Percentiles rank a stretch among this genome's conserved stretches.
phyloP scores from a whole-genome alignment of 2,797 vertebrate species.

The Acanthurus lineatus region DNA sequence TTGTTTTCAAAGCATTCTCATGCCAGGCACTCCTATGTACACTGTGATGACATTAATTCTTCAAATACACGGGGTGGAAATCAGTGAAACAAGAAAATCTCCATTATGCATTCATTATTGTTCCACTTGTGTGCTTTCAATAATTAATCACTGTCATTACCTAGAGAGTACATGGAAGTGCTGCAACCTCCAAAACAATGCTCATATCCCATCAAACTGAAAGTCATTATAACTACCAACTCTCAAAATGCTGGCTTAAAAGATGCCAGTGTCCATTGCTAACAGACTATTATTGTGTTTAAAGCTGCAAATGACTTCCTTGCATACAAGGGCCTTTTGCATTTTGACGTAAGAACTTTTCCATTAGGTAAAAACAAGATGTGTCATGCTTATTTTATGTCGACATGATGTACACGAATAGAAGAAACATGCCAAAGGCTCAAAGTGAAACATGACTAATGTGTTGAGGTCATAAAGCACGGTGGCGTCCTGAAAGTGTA shows the following conservation, averaged over 20 bases:
- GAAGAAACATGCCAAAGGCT: not conserved
- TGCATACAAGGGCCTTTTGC: conserved; percentile 35
- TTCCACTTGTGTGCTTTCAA: conserved; percentile 55
- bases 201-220: conserved; percentile 59
- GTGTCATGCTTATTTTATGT: conserved; percentile 20
- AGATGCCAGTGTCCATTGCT: conserved; percentile 32
- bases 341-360: conserved; percentile 6
- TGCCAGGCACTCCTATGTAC: conserved; percentile 40
- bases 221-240: conserved; percentile 66
- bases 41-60: conserved; percentile 59
- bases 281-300: conserved; percentile 44
- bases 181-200: conserved; percentile 48
- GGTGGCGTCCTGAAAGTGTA: not conserved
- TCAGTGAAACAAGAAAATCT: conserved; percentile 62
- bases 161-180: conserved; percentile 46
- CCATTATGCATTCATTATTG: conserved; percentile 71
- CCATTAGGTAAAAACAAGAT: conserved; percentile 32
- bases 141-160: conserved; percentile 73
- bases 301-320: conserved; percentile 46
- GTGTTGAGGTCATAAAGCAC: not conserved
- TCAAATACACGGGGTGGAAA: conserved; percentile 55
- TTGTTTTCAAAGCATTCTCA: conserved; percentile 42
- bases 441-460: not conserved
- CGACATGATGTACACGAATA: not conserved
- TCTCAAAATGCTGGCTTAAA: conserved; percentile 45